phyloP scores from a whole-genome alignment of 1,140 invertebrate species.

The Saccostrea glomerata region DNA sequence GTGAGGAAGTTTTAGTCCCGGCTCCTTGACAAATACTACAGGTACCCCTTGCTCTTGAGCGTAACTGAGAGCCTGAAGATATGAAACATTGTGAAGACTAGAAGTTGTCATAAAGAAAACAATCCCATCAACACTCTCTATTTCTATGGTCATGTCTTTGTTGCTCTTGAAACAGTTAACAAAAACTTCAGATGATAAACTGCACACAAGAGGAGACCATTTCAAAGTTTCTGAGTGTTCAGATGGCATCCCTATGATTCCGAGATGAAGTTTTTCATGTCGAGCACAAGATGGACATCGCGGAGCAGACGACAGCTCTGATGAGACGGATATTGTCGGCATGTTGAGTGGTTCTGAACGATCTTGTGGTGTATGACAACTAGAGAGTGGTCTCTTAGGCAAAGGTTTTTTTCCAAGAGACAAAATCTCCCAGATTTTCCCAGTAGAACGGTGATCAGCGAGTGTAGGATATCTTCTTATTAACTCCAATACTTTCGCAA shows the following conservation, averaged over 20 bases:
- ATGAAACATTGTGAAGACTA: background rate
- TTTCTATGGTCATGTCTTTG: background rate
- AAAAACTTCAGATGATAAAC: conserved; percentile 14
- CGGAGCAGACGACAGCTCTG: background rate
- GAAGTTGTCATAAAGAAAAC: background rate
- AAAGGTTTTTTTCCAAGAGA: background rate
- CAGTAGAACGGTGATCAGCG: background rate
- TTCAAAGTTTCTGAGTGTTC: conserved; percentile 1
- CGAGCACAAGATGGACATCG: background rate
- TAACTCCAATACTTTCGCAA: conserved; percentile 5
- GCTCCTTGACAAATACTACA: background rate
- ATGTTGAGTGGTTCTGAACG: background rate
- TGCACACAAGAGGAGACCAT: background rate
- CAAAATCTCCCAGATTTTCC: conserved; percentile 24
- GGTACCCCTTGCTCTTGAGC: background rate
- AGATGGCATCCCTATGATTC: background rate
- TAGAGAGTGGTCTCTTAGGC: background rate
- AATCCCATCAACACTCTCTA: background rate
- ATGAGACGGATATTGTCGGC: background rate
- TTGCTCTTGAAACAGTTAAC: background rate
- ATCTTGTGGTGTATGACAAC: background rate
- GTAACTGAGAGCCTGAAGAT: background rate
- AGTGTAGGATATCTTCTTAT: conserved; percentile 2
- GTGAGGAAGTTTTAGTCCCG: background rate
- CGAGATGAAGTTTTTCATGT: background rate